Conservation (phyloP, 2,797 vertebrate species). For the Typhlichthys eigenmanni region DNA sequence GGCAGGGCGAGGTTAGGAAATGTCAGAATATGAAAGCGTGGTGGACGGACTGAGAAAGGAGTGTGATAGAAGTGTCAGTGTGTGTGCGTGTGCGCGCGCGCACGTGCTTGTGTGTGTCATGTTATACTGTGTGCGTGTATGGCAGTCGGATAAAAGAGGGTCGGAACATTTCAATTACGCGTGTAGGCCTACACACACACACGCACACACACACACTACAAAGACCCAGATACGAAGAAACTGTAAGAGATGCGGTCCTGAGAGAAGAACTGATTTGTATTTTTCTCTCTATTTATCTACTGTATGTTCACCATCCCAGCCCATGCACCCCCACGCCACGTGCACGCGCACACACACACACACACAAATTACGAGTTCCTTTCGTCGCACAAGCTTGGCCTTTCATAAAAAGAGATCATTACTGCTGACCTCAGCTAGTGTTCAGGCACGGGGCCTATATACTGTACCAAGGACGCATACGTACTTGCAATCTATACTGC, state of each 20-base stretch:
- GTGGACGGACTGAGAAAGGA: no score
- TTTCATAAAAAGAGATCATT: conserved; percentile 42
- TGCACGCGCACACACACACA: no score
- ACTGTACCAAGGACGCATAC: no score
- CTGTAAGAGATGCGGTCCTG: conserved; percentile 67
- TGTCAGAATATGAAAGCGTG: no score
- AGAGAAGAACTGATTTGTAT: conserved; percentile 74
- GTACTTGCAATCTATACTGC: no score
- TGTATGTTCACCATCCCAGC: conserved; percentile 28
- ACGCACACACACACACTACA: conserved; percentile 68
- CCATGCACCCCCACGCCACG: background rate
- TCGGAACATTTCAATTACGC: conserved; percentile 78
- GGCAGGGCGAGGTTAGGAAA: no score
- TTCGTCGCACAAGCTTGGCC: conserved; percentile 55
- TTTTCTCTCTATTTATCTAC: conserved; percentile 52
- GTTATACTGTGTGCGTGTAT: conserved; percentile 38
- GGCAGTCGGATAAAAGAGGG: conserved; percentile 34
- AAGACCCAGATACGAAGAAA: conserved; percentile 75
- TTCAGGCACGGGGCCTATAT: no score
- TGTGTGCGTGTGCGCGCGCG: no score
- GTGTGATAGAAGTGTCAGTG: no score
- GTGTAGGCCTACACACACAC: conserved; percentile 7
- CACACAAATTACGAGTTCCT: conserved; percentile 63
- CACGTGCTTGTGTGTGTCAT: conserved; percentile 14
- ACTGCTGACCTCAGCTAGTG: background rate